A percentile compares a stretch with the other conserved stretches of the same genome.
phyloP scores from a whole-genome alignment of 2,888 invertebrate genomes.

The Troides aeacus region DNA sequence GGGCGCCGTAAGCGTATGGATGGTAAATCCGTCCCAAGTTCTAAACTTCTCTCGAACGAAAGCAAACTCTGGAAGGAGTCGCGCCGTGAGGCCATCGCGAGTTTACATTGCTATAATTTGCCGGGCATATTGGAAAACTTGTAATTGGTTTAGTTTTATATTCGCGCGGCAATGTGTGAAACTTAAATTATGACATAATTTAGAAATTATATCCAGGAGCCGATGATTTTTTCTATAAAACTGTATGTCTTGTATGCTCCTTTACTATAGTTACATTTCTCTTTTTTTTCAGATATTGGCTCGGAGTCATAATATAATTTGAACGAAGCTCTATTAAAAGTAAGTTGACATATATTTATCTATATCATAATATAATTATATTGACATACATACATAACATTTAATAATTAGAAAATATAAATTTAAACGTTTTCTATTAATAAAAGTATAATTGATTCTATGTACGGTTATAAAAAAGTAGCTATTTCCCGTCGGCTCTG shows the following conservation, averaged over 20 bases:
- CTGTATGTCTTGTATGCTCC: background rate
- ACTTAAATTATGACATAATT: conserved; percentile 42
- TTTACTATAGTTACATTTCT: background rate
- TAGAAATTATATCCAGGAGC: conserved; percentile 21
- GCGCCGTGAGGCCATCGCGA: conserved; percentile 57
- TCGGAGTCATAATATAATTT: conserved; percentile 75
- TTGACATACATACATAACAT: background rate
- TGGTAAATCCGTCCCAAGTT: conserved; percentile 40
- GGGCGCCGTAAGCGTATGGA: conserved; percentile 40
- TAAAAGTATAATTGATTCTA: no score
- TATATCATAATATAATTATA: background rate
- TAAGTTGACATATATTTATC: conserved; percentile 45
- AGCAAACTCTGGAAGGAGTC: conserved; percentile 55
- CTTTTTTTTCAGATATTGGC: conserved; percentile 67
- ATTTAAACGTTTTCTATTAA: no score
- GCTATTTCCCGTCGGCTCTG: no score
- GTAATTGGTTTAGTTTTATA: conserved; percentile 77
- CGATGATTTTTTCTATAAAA: background rate
- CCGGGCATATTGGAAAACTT: conserved; percentile 75
- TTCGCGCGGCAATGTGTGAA: conserved; percentile 61
- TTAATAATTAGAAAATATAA: background rate
- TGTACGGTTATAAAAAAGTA: background rate
- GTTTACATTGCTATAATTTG: conserved; percentile 71
- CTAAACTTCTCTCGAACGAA: conserved; percentile 51
- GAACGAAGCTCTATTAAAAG: conserved; percentile 67